A percentile compares a stretch with the other conserved stretches of the same genome.
phyloP scores from a whole-genome alignment of 2,797 vertebrate genomes.

The Odontamblyopus rebecca region DNA sequence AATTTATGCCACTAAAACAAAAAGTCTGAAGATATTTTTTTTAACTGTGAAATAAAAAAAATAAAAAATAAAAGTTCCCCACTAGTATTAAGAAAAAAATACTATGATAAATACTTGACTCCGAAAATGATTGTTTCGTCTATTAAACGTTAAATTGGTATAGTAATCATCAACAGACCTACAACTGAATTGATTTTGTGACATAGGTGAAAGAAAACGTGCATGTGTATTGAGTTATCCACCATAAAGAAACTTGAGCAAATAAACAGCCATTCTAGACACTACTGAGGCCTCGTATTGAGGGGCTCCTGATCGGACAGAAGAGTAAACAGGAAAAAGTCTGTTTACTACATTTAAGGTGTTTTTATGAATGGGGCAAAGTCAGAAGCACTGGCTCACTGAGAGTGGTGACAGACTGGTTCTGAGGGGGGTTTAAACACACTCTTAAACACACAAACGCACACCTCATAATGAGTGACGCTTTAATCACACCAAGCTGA shows the following conservation, averaged over 20 bases:
- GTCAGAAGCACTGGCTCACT: slow-evolving; percentile 26
- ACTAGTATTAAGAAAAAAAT: too few relatives aligned
- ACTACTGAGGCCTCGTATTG: slow-evolving; percentile 34
- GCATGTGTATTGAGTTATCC: slow-evolving; percentile 27
- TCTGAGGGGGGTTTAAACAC: slow-evolving; percentile 51
- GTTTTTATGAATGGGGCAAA: slow-evolving; percentile 23
- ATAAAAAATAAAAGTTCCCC: too few relatives aligned
- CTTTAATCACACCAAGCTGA: slow-evolving; percentile 66
- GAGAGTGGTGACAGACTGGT: slow-evolving; percentile 60
- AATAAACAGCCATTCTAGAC: slow-evolving; percentile 56
- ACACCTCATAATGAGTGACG: slow-evolving; percentile 50
- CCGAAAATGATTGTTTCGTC: too few relatives aligned
- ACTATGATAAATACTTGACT: too few relatives aligned
- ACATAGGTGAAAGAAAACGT: slow-evolving; percentile 32
- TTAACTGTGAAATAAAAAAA: too few relatives aligned
- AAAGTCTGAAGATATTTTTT: too few relatives aligned
- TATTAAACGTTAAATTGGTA: too few relatives aligned
- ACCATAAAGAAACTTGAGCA: slow-evolving; percentile 26
- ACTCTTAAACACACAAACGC: slow-evolving; percentile 43
- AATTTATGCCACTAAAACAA: too few relatives aligned
- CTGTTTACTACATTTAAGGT: slow-evolving; percentile 58
- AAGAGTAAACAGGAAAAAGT: slow-evolving; percentile 76
- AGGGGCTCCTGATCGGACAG: slow-evolving; percentile 50
- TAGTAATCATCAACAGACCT: too few relatives aligned
- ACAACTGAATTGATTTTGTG: slow-evolving; percentile 31